A percentile compares a stretch with the other conserved stretches of the same genome.
phyloP scores from a whole-genome alignment of 64 coral and sea anemone genomes.

The Actinia tenebrosa region DNA sequence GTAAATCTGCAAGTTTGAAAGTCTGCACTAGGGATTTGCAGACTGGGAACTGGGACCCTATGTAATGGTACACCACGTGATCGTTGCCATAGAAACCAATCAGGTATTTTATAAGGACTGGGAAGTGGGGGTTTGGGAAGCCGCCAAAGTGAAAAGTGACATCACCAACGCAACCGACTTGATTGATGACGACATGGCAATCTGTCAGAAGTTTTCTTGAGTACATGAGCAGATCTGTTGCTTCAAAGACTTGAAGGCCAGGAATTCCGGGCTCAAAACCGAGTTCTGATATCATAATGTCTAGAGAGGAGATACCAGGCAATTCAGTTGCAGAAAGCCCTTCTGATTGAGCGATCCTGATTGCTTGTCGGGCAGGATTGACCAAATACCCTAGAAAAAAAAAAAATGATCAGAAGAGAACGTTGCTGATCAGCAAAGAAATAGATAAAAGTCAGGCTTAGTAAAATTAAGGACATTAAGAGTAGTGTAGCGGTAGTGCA shows the following conservation, averaged over 20 bases:
- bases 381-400: background rate
- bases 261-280: slow-evolving; percentile 15
- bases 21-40: background rate
- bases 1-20: slow-evolving; percentile 1
- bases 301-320: slow-evolving; percentile 4
- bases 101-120: slow-evolving; percentile 11
- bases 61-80: slow-evolving; percentile 17
- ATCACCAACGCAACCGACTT: slow-evolving; percentile 14
- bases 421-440: too few species aligned
- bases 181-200: slow-evolving; percentile 17
- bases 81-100: background rate
- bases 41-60: slow-evolving; percentile 9
- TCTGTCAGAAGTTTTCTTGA: slow-evolving; percentile 8
- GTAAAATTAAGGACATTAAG: too few species aligned
- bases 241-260: slow-evolving; percentile 13
- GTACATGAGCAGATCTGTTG: slow-evolving; percentile 19
- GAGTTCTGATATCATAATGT: slow-evolving; percentile 13
- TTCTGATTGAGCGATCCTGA: slow-evolving; percentile 1
- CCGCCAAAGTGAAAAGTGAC: slow-evolving; percentile 1
- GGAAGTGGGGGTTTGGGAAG: slow-evolving; percentile 6
- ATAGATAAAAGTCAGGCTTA: too few species aligned
- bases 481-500: too few species aligned
- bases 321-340: background rate
- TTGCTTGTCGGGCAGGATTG: background rate
- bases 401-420: background rate